Base-by-base conservation (phyloP, 2,888 invertebrate species). In the Synanthedon tipuliformis region DNA sequence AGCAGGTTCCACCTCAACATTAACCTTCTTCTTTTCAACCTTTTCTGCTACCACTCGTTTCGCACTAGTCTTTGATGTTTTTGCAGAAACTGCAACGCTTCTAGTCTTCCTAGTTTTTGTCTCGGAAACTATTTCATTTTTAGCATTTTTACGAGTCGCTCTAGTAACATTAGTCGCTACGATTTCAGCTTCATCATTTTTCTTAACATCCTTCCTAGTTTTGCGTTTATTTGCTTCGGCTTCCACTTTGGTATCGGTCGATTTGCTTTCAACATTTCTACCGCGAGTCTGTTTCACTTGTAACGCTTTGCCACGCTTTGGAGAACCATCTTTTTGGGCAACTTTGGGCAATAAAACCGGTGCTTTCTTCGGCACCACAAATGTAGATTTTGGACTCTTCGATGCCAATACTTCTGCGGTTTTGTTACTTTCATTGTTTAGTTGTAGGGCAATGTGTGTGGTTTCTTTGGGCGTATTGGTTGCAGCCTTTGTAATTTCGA, bases 311-410 rank as follows among this genome's bases (percentile, higher is more conserved):
- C 49, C 10, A 41, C 51, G 50, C 51, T 54, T 53, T 53, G 57
- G 48, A 34, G 40, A 64, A 64, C 53, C 57, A 54, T 53, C 55
- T 50, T 54, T 11, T 48, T 45, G 10, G 4, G 41, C 18, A 27
- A 53, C 50, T 0, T 59, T 54, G 50, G 74, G 73, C n/a, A 63
- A 69, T 59, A 72, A 61, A 8, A 62, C 61, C 0, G 79, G 79
- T 0, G 69, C 52, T 57, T 74, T 81, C 53, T 80, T 79, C 1
- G 66, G 53, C 4, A 81, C 66, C 11, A 77, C 70, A 13, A 81
- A 55, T 2, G 73, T 69, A 0, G 64, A 54, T 15, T 62, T 55
- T 10, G 67, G 69, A 52, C 64, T 76, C 52, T 68, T 77, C 3
- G 59, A 60, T 40, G 59, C 61, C 1, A 52, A 45, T 3, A 49